phyloP scores from a whole-genome alignment of 2,888 invertebrate species.

The Eristalinus aeneus region DNA sequence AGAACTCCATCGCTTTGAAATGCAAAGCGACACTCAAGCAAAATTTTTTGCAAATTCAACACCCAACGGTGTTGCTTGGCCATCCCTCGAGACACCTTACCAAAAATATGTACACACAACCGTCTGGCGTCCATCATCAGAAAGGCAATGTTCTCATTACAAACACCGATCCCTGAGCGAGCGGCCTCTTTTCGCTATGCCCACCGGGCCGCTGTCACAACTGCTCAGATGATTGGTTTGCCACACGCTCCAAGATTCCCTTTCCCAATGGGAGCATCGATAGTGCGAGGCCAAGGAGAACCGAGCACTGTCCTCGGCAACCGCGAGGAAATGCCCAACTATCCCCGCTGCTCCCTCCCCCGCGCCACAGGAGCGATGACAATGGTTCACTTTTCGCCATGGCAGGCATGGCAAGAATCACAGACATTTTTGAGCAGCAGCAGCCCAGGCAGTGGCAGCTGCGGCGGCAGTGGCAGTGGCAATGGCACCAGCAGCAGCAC shows the following conservation, averaged over 20 bases:
- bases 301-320: background rate
- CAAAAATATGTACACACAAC: background rate
- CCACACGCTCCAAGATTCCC: background rate
- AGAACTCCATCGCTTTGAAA: no score
- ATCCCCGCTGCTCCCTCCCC: background rate
- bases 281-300: background rate
- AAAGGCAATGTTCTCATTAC: background rate
- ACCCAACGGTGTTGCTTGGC: background rate
- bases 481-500: background rate
- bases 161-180: background rate
- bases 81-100: no score
- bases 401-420: background rate
- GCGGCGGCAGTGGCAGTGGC: background rate
- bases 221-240: background rate
- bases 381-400: background rate
- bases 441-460: background rate
- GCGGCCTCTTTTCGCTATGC: background rate
- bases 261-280: background rate
- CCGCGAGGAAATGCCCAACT: background rate
- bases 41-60: background rate
- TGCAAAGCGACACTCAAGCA: no score
- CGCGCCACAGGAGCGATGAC: background rate
- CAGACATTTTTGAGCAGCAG: background rate
- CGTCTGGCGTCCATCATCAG: background rate
- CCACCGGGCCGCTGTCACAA: background rate